Evolutionary conservation across 1,140 invertebrate genomes (phyloP).

Genomic region (Choristoneura fumiferana): DNA sequence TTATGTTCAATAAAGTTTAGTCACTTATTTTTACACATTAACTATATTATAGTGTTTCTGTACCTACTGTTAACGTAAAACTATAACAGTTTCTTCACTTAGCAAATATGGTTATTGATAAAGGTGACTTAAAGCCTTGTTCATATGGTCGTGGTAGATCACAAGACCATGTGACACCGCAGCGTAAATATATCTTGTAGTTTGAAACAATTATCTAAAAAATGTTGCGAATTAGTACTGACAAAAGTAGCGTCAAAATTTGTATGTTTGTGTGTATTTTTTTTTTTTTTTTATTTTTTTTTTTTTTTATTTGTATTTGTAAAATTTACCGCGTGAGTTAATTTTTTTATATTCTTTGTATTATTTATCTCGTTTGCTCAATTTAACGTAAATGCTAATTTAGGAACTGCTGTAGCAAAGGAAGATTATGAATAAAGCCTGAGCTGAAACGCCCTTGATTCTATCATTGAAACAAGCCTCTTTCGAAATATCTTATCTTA

Average conservation of each 20-base stretch:
- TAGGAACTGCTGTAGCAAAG: conserved; percentile 9
- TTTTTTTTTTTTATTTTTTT: no score
- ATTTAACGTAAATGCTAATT: conserved; percentile 1
- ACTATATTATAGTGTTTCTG: no score
- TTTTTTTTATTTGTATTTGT: no score
- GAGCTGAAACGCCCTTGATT: conserved; percentile 7
- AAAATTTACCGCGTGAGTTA: conserved; percentile 3
- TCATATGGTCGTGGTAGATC: background rate
- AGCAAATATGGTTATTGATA: conserved; percentile 2
- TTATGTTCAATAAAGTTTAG: no score
- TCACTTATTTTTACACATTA: no score
- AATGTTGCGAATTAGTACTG: conserved; percentile 1
- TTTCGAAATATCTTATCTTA: conserved; percentile 16
- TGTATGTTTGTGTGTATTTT: no score
- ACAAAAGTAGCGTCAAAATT: background rate
- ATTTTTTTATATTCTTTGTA: background rate
- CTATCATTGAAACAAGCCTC: conserved; percentile 12
- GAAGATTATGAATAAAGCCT: conserved; percentile 12
- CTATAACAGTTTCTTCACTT: background rate
- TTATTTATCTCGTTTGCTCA: conserved; percentile 10
- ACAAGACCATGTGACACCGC: conserved; percentile 1
- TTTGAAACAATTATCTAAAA: background rate
- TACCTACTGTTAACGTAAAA: background rate
- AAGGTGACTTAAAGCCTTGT: background rate
- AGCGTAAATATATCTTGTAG: background rate